Evolutionary conservation across 1,140 invertebrate genomes (phyloP).

Genomic region (Drosophila navojoa): DNA sequence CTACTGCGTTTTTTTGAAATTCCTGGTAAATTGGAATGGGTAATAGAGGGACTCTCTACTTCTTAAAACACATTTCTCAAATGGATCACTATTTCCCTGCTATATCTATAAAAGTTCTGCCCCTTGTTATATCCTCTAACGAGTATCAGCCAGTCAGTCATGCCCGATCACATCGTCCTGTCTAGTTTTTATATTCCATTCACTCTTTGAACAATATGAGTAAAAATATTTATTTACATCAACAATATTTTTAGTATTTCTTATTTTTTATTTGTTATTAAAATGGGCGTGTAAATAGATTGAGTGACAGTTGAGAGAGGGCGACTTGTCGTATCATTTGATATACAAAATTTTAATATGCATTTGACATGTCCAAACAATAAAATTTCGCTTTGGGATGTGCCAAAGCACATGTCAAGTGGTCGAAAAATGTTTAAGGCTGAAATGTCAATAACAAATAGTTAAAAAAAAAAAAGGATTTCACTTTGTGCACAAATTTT

Average conservation of each 20-base stretch:
- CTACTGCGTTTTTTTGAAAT: too few species aligned
- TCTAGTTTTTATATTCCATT: conserved; percentile 11
- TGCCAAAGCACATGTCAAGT: neutral
- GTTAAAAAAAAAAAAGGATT: neutral
- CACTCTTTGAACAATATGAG: neutral
- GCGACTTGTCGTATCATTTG: conserved; percentile 33
- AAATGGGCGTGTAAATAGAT: conserved; percentile 49
- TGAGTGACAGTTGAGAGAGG: conserved; percentile 9
- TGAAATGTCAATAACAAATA: neutral
- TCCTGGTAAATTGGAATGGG: too few species aligned
- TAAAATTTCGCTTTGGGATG: conserved; percentile 19
- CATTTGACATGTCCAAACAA: conserved; percentile 51
- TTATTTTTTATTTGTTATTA: conserved; percentile 14
- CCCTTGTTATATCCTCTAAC: too few species aligned
- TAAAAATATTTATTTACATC: conserved; percentile 1
- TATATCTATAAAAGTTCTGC: too few species aligned
- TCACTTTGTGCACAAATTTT: too few species aligned
- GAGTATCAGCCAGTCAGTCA: neutral
- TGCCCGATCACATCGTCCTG: neutral
- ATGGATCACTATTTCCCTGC: too few species aligned
- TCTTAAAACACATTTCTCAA: too few species aligned
- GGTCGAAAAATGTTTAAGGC: neutral
- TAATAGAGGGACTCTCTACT: too few species aligned
- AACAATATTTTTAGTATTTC: conserved; percentile 20
- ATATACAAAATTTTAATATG: conserved; percentile 49